A percentile compares a stretch with the other conserved stretches of the same genome.
Conservation (phyloP, 2,888 invertebrate species). For the Apamea crenata region DNA sequence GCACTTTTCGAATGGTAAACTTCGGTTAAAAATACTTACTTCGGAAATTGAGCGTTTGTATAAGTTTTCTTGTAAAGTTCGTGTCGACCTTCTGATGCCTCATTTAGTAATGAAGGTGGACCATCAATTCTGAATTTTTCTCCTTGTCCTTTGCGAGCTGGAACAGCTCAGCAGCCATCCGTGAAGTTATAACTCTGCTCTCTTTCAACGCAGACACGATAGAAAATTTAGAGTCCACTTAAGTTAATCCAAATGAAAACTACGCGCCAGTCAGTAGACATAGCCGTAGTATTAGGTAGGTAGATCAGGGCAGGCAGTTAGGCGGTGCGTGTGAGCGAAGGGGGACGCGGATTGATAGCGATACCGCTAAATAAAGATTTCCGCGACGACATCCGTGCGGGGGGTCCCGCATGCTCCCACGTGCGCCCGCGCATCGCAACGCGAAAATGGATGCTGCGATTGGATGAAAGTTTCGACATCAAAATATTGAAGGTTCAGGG, state of each 20-base stretch:
- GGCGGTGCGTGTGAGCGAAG: conserved; percentile 85
- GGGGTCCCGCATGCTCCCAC: conserved; percentile 69
- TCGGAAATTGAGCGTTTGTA: not conserved
- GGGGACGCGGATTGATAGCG: conserved; percentile 82
- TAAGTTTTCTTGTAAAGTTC: not conserved
- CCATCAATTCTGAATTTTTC: not conserved
- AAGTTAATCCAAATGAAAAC: not conserved
- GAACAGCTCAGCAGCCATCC: too few relatives aligned
- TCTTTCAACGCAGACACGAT: not conserved
- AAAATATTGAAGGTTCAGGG: not conserved
- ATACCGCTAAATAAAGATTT: conserved; percentile 89
- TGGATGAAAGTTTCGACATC: conserved; percentile 6
- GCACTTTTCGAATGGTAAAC: not conserved
- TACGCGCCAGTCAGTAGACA: not conserved
- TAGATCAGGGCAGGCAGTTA: conserved; percentile 54
- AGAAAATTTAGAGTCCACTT: not conserved
- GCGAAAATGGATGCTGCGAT: conserved; percentile 44
- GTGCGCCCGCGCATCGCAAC: conserved; percentile 57
- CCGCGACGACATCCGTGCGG: conserved; percentile 87
- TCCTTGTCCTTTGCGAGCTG: not conserved
- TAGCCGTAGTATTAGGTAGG: conserved; percentile 23
- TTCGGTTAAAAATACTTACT: not conserved
- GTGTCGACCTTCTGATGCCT: not conserved
- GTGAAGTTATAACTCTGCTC: too few relatives aligned
- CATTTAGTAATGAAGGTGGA: not conserved